Conservation (phyloP, 2,797 vertebrate genomes). For the Myoxocephalus aenaeus region DNA sequence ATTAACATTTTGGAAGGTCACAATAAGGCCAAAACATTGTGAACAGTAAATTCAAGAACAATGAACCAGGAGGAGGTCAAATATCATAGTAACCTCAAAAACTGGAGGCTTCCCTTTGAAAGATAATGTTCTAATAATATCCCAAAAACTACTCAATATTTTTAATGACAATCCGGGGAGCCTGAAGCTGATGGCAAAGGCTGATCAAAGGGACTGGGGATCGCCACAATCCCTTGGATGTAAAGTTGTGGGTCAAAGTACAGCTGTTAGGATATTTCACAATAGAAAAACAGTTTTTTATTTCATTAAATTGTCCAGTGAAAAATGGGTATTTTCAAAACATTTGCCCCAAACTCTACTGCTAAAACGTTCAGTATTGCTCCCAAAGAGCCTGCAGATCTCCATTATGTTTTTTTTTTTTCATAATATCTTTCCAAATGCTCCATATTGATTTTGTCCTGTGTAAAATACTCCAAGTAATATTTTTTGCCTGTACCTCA, state of each 20-base stretch:
- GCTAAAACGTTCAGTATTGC: constrained; percentile 3
- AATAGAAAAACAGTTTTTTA: neutral
- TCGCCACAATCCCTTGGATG: too few species aligned
- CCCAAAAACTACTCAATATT: neutral
- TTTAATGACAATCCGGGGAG: neutral
- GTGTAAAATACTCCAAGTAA: constrained; percentile 45
- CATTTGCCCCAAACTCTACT: neutral
- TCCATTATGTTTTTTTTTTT: constrained; percentile 27
- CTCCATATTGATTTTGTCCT: constrained; percentile 59
- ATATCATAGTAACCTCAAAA: neutral
- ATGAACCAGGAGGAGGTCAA: neutral
- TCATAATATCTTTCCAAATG: constrained; percentile 30
- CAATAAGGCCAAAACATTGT: neutral
- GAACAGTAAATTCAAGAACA: neutral
- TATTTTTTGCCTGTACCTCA: constrained; percentile 44
- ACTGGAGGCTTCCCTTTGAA: neutral
- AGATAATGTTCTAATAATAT: neutral
- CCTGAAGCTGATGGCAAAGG: neutral
- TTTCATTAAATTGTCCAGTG: neutral
- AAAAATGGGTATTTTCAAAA: neutral
- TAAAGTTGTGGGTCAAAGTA: neutral
- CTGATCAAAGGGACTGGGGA: neutral
- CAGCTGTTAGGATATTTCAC: neutral
- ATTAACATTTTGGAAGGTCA: neutral
- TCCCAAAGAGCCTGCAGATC: constrained; percentile 14